Conservation (phyloP, 2,888 invertebrate species). For the Autographa pulchrina region DNA sequence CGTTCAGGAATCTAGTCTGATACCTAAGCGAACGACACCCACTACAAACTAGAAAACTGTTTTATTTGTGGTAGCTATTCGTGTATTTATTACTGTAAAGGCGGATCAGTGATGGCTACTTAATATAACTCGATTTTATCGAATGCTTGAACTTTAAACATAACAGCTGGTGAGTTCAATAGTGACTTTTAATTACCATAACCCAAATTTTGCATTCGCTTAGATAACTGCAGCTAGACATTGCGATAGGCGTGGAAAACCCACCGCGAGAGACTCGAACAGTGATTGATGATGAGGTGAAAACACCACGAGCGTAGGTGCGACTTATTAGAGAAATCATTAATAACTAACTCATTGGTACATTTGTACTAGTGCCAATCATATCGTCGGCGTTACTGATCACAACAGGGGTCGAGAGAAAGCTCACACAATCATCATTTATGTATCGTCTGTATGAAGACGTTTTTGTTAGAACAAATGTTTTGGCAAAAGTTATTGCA, state of each 20-base stretch:
- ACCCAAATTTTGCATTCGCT: slow-evolving; percentile 28
- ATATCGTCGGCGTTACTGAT: slow-evolving; percentile 55
- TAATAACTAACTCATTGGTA: slow-evolving; percentile 67
- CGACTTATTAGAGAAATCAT: slow-evolving; percentile 69
- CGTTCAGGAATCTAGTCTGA: slow-evolving; percentile 64
- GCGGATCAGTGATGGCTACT: slow-evolving; percentile 19
- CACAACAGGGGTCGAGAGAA: slow-evolving; percentile 69
- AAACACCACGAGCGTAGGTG: slow-evolving; percentile 50
- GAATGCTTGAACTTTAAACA: background rate
- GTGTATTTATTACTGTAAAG: slow-evolving; percentile 15
- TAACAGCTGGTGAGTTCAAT: slow-evolving; percentile 1
- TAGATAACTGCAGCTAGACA: slow-evolving; percentile 7
- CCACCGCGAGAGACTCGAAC: slow-evolving; percentile 45
- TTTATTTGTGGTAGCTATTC: slow-evolving; percentile 39
- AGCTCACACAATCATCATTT: slow-evolving; percentile 60
- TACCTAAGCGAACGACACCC: slow-evolving; percentile 55
- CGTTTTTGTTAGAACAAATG: slow-evolving; percentile 36
- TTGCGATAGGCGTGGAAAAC: slow-evolving; percentile 45
- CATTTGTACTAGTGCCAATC: slow-evolving; percentile 70
- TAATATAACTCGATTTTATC: background rate
- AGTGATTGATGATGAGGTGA: slow-evolving; percentile 66
- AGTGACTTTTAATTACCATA: slow-evolving; percentile 15
- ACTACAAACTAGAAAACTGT: slow-evolving; percentile 39
- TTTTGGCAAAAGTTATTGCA: slow-evolving; percentile 24
- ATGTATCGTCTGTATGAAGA: slow-evolving; percentile 42